Evolutionary conservation across 1,140 invertebrate genomes (phyloP), one percentile per base, ranked within the genome.

Genomic region (Chlorops oryzae): DNA sequence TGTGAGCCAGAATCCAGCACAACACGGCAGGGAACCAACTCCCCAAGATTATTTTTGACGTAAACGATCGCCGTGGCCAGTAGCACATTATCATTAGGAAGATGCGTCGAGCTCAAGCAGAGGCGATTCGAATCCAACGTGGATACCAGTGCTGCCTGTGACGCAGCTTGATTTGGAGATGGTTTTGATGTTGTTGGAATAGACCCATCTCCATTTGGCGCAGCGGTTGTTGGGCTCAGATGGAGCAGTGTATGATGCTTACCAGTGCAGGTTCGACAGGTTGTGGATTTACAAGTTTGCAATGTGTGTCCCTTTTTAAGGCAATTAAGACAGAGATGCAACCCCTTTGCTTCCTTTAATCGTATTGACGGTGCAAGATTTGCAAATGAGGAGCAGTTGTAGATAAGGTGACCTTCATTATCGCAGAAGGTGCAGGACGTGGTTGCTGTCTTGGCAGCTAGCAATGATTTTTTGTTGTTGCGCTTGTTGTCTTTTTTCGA

Each of bases 1-100:
- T 47, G 51, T 7, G 44, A 52, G 25, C 18, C 45, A 13, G 44
- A 52, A 22, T 52, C 51, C 4, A 52, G 15, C 7, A 47, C 27
- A 3, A 37, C 50, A 13, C 43, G 42, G 35, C 35, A 45, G 13
- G 37, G 42, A 7, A 51, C 21, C 17, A 51, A 32, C 20, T n/a
- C 28, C 6, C 50, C 42, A 13, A 12, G n/a, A n/a, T 1, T 10
- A 25, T 47, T 52, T 24, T 37, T 40, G 9, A 42, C 43, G 17
- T 42, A 47, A 23, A 42, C n/a, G 13, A 42, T 43, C 2, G 44
- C 44, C 12, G 51, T 52, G 4, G 51, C 51, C 12, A 52, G 21
- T 4, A 52, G 25, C 27, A 52, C 45, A n/a, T n/a, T n/a, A n/a
- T n/a, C n/a, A n/a, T n/a, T n/a, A n/a, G n/a, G n/a, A n/a, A n/a